phyloP scores from a whole-genome alignment of 2,797 vertebrate species.

The Chelmon rostratus region DNA sequence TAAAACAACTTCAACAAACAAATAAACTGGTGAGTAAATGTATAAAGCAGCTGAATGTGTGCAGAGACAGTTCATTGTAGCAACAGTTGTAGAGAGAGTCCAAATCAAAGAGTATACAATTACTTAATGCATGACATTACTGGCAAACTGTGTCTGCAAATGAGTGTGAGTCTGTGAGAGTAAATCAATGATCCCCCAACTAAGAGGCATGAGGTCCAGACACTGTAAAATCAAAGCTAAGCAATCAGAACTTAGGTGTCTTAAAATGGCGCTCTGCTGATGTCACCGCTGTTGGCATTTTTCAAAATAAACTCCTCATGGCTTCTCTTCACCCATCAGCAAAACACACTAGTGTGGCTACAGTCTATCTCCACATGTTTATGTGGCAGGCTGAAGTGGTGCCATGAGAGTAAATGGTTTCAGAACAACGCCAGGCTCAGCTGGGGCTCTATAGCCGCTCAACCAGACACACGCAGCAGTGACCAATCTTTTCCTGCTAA shows the following conservation, averaged over 20 bases:
- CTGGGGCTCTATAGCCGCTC: constrained; percentile 58
- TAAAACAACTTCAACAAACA: neutral
- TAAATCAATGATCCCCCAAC: constrained; percentile 38
- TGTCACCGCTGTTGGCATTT: constrained; percentile 45
- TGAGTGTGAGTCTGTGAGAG: too few relatives aligned
- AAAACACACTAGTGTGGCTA: constrained; percentile 62
- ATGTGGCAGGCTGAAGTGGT: constrained; percentile 58
- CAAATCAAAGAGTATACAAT: too few relatives aligned
- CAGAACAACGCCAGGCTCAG: constrained; percentile 53
- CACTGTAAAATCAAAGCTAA: constrained; percentile 52
- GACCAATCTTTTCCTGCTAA: constrained; percentile 54
- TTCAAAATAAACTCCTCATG: constrained; percentile 56
- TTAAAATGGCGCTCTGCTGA: constrained; percentile 43
- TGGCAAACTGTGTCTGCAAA: constrained; percentile 22
- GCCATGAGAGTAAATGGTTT: constrained; percentile 62
- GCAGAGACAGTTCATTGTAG: neutral
- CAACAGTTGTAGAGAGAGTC: neutral
- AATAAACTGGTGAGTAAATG: neutral
- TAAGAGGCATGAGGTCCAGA: constrained; percentile 29
- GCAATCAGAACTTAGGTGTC: constrained; percentile 36
- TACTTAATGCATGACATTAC: neutral
- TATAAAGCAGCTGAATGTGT: neutral
- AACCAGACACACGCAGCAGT: constrained; percentile 46
- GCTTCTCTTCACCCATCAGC: constrained; percentile 37
- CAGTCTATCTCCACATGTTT: constrained; percentile 66